A percentile compares a stretch with the other conserved stretches of the same genome.
Conservation (phyloP, 1,140 invertebrate genomes). For the Rhopalosiphum maidis region DNA sequence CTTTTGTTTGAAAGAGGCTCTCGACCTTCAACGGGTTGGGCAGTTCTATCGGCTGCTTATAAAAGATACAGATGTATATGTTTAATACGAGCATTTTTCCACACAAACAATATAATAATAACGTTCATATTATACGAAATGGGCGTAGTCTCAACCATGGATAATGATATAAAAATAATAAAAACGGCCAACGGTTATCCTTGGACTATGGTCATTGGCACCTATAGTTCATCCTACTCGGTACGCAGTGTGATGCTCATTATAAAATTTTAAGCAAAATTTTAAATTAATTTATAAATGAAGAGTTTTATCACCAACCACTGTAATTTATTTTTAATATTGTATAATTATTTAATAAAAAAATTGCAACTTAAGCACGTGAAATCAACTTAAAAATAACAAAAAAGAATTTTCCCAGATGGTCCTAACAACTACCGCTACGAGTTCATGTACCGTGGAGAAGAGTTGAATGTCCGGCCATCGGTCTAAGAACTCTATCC, state of each 20-base stretch:
- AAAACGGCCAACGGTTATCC: slow-evolving; percentile 54
- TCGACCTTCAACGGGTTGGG: background rate
- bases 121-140: slow-evolving; percentile 44
- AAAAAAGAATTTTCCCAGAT: slow-evolving; percentile 35
- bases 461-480: slow-evolving; percentile 56
- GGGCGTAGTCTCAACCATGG: slow-evolving; percentile 30
- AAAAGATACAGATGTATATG: background rate
- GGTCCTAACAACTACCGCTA: slow-evolving; percentile 29
- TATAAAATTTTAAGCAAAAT: slow-evolving; percentile 20
- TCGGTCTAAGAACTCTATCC: slow-evolving; percentile 44
- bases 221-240: background rate
- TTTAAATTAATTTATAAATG: background rate
- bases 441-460: slow-evolving; percentile 52
- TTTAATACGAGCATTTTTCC: slow-evolving; percentile 28
- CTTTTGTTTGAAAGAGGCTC: background rate
- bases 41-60: slow-evolving; percentile 1
- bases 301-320: background rate
- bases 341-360: background rate
- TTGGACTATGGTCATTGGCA: slow-evolving; percentile 48
- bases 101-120: background rate
- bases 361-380: background rate
- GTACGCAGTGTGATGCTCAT: background rate
- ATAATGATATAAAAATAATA: slow-evolving; percentile 48
- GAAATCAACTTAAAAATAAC: background rate
- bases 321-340: background rate